Base-by-base conservation (phyloP, 2,888 invertebrate species). In the Meiosimyza platycephala region DNA sequence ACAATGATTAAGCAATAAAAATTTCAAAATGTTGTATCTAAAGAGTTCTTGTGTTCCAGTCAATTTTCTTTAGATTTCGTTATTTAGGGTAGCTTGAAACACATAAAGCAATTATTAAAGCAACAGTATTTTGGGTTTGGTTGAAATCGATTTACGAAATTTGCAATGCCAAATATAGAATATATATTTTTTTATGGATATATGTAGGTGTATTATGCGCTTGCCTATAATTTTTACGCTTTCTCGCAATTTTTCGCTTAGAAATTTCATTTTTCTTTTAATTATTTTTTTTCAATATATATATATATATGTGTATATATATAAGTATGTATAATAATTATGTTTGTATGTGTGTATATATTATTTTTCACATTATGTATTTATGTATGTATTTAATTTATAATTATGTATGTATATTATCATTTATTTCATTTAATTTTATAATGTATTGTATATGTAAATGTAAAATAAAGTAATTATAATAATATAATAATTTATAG, bases 131-230 rank as follows among this genome's bases (percentile, higher is more conserved):
- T 16, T 15, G 59, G 65, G 50, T 57, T 50, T 64, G 40, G 55
- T 15, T 60, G 12, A 22, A n/a, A 33, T 63, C 2, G 33, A 47
- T 15, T 48, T 15, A 40, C 40, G 40, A 40, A 40, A 40, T 40
- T 40, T 40, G 40, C 40, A 40, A 40, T 40, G 40, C 40, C 40
- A 40, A 7, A 40, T 40, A 40, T 40, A 40, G 9, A 40, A 52
- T 70, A 18, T 65, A 54, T 60, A 67, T 66, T 12, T 67, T 67
- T 71, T 52, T 74, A 71, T 73, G 63, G 64, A 73, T 71, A 52
- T 78, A 72, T 78, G 72, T 80, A 77, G 81, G 76, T 78, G 72
- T 80, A 77, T 82, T 76, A 79, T 81, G 79, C 82, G 79, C 79
- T 78, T 81, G 80, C 80, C 80, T 80, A 78, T 76, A 73, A 79